Conservation (phyloP, 35 echinoderm and acorn worm genomes). For the Eucidaris tribuloides region DNA sequence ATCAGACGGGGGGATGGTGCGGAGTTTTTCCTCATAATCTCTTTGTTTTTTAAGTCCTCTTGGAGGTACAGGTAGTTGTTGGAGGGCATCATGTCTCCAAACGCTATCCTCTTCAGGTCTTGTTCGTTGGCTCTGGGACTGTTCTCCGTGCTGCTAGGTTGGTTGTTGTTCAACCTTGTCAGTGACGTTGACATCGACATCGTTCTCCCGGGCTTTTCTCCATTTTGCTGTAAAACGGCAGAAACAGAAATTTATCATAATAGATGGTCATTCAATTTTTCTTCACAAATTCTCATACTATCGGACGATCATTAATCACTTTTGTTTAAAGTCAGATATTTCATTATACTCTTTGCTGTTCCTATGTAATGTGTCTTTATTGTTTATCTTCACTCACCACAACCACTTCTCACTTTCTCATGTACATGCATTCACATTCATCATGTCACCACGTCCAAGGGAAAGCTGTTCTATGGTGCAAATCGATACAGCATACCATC, state of each 20-base stretch:
- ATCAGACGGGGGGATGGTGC: constrained; percentile 20
- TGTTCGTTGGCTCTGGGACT: constrained; percentile 24
- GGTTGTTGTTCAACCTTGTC: background rate
- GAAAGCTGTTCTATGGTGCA: too few species aligned
- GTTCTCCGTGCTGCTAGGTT: background rate
- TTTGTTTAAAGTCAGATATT: too few species aligned
- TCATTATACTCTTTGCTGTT: too few species aligned
- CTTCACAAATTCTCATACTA: too few species aligned
- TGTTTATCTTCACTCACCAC: too few species aligned
- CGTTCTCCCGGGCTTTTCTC: background rate
- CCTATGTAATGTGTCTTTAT: too few species aligned
- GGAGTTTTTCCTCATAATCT: constrained; percentile 8
- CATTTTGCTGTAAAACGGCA: constrained; percentile 1
- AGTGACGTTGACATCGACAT: background rate
- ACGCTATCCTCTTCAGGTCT: constrained; percentile 67
- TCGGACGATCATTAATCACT: too few species aligned
- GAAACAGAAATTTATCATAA: background rate
- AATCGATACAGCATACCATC: too few species aligned
- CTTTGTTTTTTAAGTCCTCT: background rate
- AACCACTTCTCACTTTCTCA: too few species aligned
- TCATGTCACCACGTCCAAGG: too few species aligned
- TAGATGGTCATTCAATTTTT: too few species aligned
- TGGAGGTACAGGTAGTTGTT: background rate
- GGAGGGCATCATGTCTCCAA: constrained; percentile 51
- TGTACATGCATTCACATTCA: too few species aligned